Base-by-base conservation (phyloP, 2,888 invertebrate species). In the Tholera decimalis region DNA sequence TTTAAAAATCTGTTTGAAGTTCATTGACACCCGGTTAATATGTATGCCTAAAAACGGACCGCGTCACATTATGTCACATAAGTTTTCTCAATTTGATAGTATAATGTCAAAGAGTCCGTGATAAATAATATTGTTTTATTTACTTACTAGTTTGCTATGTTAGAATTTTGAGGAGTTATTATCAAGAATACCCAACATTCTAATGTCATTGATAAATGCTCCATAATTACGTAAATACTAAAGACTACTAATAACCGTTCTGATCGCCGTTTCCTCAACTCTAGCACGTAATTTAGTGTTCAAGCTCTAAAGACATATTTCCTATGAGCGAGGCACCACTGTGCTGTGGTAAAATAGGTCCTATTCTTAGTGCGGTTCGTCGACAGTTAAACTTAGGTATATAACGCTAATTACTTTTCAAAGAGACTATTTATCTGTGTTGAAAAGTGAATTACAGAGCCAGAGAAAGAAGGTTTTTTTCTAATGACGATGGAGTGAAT, bases 71-170 rank as follows among this genome's bases (percentile, higher is more conserved):
- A 80, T 87, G 83, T 87, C 88, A 86, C 74, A 65, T 77, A 80
- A 76, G 75, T 87, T 88, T 84, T 85, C 83, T 81, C 79, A 70
- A 88, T 90, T 90, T 89, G 85, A 85, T 83, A 88, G 85, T 89
- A 85, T 87, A 88, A 90, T 89, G 67, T 68, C 71, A 55, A 63
- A 72, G 64, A 78, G 65, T 70, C 61, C 69, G 67, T 71, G 68
- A 44, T 30, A 11, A 57, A 66, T 60, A 55, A 60, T 58, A 70
- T 55, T 47, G 11, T 56, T 35, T 39, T 18, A 37, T n/a, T 53
- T 63, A 39, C 47, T 47, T 66, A 67, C 78, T 71, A 62, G 35
- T 71, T 73, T 65, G 58, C 30, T 54, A 49, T 50, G 56, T 47
- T 24, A 44, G 37, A 68, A 66, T 75, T 70, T n/a, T 56, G 63